Conservation (phyloP, 2,797 vertebrate genomes). For the Hemitrygon akajei region DNA sequence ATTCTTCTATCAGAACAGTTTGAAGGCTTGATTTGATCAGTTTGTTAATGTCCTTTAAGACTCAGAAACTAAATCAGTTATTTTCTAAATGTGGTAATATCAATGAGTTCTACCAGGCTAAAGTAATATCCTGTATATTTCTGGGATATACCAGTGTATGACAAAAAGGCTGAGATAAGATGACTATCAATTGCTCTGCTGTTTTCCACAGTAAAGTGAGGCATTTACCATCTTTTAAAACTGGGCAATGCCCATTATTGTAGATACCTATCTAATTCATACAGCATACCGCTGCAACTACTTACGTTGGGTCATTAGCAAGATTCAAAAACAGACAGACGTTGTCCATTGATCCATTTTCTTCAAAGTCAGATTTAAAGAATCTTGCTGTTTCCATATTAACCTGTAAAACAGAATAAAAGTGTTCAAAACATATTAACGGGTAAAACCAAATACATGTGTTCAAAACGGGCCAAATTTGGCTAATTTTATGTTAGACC, state of each 20-base stretch:
- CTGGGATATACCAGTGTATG: too few relatives aligned
- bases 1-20: too few relatives aligned
- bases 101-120: background rate
- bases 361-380: slow-evolving; percentile 68
- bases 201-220: background rate
- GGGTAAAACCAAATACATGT: slow-evolving; percentile 43
- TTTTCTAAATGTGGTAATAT: background rate
- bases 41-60: background rate
- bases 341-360: slow-evolving; percentile 70
- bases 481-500: background rate
- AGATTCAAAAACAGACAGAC: slow-evolving; percentile 67
- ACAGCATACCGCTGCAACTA: background rate
- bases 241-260: too few relatives aligned
- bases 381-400: slow-evolving; percentile 72
- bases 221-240: background rate
- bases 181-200: background rate
- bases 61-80: background rate
- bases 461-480: background rate
- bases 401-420: slow-evolving; percentile 50
- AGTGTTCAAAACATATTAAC: slow-evolving; percentile 57
- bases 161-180: background rate
- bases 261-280: background rate
- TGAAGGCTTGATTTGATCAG: background rate
- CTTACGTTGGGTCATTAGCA: slow-evolving; percentile 68
- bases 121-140: background rate